These are phyloP conservation scores for Trimorus sp. DNA, from an alignment of 2,888 invertebrate species.

Conservation along the genomic window DNA sequence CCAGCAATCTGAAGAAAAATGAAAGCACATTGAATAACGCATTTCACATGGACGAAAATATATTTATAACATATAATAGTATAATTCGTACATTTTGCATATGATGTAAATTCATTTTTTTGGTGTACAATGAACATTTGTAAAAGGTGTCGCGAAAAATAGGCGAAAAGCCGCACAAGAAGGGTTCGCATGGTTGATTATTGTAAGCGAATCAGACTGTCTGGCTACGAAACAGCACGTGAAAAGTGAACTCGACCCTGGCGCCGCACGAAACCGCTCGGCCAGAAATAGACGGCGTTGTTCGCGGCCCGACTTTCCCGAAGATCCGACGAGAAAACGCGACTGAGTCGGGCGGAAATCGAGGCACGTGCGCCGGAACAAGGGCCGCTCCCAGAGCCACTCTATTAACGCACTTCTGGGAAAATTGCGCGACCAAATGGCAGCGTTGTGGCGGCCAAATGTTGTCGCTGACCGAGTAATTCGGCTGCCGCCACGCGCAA, in stretches of 20 bases:
- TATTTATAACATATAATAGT: too few relatives aligned
- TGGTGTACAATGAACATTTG: too few relatives aligned
- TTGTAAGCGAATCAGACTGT: constrained; percentile 47
- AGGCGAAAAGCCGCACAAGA: constrained; percentile 18
- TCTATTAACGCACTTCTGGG: constrained; percentile 21
- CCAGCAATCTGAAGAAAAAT: too few relatives aligned
- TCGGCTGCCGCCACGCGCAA: constrained; percentile 1
- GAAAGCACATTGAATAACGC: too few relatives aligned
- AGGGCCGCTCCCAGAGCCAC: constrained; percentile 29
- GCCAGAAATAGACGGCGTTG: constrained; percentile 52
- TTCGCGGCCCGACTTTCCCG: too few relatives aligned
- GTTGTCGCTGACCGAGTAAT: constrained; percentile 15
- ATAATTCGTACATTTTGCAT: too few relatives aligned
- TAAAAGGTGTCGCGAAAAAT: neutral
- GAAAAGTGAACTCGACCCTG: constrained; percentile 64
- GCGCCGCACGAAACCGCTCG: constrained; percentile 47
- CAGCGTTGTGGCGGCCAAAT: constrained; percentile 32
- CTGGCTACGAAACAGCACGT: constrained; percentile 51
- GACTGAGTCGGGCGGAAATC: constrained; percentile 3
- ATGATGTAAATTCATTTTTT: too few relatives aligned
- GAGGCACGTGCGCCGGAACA: constrained; percentile 29
- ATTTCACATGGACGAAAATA: too few relatives aligned
- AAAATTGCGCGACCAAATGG: constrained; percentile 34
- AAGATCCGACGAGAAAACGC: too few relatives aligned
- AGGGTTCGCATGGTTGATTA: constrained; percentile 36